Conservation (phyloP, 2,888 invertebrate species). For the Dasysyrphus albostriatus region DNA sequence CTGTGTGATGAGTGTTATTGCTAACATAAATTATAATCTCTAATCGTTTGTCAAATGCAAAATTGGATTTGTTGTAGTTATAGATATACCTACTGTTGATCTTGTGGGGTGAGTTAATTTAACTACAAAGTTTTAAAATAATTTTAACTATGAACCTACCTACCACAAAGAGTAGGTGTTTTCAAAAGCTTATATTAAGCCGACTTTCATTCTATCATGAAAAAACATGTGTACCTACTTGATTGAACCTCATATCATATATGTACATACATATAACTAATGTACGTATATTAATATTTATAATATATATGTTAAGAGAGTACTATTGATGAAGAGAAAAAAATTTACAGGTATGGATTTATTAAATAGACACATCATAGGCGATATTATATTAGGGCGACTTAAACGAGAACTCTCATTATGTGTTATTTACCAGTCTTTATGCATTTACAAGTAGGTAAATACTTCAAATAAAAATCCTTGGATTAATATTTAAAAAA, state of each 20-base stretch:
- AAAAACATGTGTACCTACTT: constrained; percentile 7
- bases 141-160: too few species aligned
- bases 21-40: constrained; percentile 8
- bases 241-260: constrained; percentile 1
- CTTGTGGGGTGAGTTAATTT: constrained; percentile 56
- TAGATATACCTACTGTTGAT: constrained; percentile 12
- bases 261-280: not conserved
- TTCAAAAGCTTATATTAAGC: constrained; percentile 3
- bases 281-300: not conserved
- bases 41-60: constrained; percentile 34
- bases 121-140: not conserved
- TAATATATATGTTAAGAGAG: not conserved
- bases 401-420: too few species aligned
- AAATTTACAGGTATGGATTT: not conserved
- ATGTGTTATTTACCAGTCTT: too few species aligned
- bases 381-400: not conserved
- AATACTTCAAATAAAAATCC: too few species aligned
- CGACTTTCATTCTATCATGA: constrained; percentile 15
- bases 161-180: not conserved
- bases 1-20: constrained; percentile 22
- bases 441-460: too few species aligned
- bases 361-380: not conserved
- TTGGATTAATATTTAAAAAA: too few species aligned
- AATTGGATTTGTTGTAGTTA: constrained; percentile 40
- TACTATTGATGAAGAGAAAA: constrained; percentile 18